These are phyloP conservation scores for Lithophane socia DNA, from an alignment of 2,888 invertebrate genomes.

Conservation along the genomic window DNA sequence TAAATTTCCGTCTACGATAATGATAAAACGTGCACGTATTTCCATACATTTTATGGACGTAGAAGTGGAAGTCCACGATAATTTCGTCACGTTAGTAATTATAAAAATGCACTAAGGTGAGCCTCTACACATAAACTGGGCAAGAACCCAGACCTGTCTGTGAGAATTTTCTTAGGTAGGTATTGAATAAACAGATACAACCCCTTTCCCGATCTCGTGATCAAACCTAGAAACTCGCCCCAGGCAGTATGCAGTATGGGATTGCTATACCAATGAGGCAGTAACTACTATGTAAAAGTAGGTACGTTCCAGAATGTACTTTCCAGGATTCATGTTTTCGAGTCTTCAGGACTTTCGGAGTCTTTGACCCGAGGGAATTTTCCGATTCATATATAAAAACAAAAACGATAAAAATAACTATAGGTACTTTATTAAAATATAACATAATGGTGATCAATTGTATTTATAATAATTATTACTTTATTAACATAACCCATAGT, in stretches of 20 bases:
- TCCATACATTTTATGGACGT: too few relatives aligned
- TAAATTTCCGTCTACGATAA: neutral
- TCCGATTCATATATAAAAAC: slow-evolving; percentile 13
- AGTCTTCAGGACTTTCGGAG: neutral
- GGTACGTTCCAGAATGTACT: neutral
- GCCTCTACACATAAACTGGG: neutral
- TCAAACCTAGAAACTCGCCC: neutral
- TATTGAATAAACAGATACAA: neutral
- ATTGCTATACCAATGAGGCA: neutral
- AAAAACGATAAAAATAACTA: slow-evolving; percentile 40
- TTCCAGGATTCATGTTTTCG: neutral
- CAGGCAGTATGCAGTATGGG: neutral
- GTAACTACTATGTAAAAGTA: neutral
- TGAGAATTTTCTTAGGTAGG: neutral
- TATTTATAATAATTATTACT: slow-evolving; percentile 47
- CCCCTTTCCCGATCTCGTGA: neutral
- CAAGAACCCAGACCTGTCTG: too few relatives aligned
- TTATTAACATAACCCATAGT: slow-evolving; percentile 48
- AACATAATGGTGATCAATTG: slow-evolving; percentile 47
- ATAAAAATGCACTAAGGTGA: neutral
- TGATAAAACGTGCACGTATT: neutral
- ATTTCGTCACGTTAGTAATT: neutral
- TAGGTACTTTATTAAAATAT: slow-evolving; percentile 60
- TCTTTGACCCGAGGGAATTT: neutral
- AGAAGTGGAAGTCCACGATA: too few relatives aligned